These are phyloP conservation scores for Prolemur simus DNA, from an alignment of 2,113 vertebrate genomes.

Conservation along the genomic window DNA sequence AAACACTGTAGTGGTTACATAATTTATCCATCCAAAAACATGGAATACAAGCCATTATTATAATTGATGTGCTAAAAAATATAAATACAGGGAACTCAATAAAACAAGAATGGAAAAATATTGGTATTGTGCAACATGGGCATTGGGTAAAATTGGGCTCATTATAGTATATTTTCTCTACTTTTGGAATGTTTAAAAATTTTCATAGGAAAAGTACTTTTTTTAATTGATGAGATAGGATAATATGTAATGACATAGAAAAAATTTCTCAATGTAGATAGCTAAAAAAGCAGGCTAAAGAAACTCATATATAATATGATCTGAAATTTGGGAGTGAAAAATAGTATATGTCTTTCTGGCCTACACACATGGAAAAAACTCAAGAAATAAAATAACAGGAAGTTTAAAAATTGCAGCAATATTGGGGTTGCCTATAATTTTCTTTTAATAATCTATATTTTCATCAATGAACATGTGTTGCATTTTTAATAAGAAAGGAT, in stretches of 20 bases:
- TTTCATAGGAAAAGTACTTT: not conserved
- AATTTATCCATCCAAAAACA: not conserved
- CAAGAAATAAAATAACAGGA: not conserved
- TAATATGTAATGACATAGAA: not conserved
- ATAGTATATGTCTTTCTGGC: not conserved
- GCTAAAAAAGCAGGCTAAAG: not conserved
- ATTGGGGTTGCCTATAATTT: not conserved
- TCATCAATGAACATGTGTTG: not conserved
- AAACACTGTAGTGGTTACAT: not conserved
- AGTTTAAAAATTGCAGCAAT: not conserved
- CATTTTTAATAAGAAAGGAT: slow-evolving; percentile 10
- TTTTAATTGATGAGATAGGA: not conserved
- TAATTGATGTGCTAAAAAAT: not conserved
- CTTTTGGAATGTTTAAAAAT: not conserved
- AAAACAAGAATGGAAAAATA: not conserved
- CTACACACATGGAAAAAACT: not conserved
- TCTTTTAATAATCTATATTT: not conserved
- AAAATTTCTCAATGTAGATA: not conserved
- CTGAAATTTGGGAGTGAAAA: not conserved
- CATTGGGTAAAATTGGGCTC: not conserved
- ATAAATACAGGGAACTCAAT: not conserved
- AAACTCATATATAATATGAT: not conserved
- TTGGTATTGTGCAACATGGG: not conserved
- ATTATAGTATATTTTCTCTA: not conserved
- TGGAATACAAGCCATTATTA: not conserved